These are phyloP conservation scores for Enteromius mattozi DNA, from an alignment of 2,797 vertebrate species.

Conservation along the genomic window DNA sequence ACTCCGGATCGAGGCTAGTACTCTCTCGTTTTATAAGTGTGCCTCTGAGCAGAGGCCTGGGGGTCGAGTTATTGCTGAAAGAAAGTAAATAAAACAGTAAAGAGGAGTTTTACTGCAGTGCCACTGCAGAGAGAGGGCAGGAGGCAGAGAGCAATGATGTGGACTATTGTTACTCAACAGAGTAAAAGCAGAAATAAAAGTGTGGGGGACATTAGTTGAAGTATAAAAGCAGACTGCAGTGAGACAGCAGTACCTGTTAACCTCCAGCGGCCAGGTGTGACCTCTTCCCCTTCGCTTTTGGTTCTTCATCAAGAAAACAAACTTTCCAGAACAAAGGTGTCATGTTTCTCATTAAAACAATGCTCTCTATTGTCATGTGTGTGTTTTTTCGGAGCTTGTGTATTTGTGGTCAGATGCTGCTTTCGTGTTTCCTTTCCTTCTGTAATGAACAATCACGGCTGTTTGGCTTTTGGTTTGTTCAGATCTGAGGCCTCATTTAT, in stretches of 20 bases:
- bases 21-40: slow-evolving; percentile 19
- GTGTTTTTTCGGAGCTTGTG: slow-evolving; percentile 26
- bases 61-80: slow-evolving; percentile 3
- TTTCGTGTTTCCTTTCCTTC: slow-evolving; percentile 40
- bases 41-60: background rate
- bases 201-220: background rate
- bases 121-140: slow-evolving; percentile 13
- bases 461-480: background rate
- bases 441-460: slow-evolving; percentile 7
- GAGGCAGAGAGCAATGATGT: slow-evolving; percentile 13
- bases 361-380: slow-evolving; percentile 43
- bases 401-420: slow-evolving; percentile 34
- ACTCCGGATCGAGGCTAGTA: background rate
- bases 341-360: slow-evolving; percentile 51
- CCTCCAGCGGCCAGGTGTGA: slow-evolving; percentile 36
- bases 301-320: slow-evolving; percentile 42
- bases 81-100: slow-evolving; percentile 19
- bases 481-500: background rate
- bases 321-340: slow-evolving; percentile 47
- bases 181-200: background rate
- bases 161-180: background rate
- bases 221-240: background rate
- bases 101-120: slow-evolving; percentile 6
- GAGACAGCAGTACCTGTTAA: background rate
- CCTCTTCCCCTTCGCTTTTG: slow-evolving; percentile 33